Evolutionary conservation across 2,888 invertebrate species (phyloP).

Genomic region (Aphodius granarius): DNA sequence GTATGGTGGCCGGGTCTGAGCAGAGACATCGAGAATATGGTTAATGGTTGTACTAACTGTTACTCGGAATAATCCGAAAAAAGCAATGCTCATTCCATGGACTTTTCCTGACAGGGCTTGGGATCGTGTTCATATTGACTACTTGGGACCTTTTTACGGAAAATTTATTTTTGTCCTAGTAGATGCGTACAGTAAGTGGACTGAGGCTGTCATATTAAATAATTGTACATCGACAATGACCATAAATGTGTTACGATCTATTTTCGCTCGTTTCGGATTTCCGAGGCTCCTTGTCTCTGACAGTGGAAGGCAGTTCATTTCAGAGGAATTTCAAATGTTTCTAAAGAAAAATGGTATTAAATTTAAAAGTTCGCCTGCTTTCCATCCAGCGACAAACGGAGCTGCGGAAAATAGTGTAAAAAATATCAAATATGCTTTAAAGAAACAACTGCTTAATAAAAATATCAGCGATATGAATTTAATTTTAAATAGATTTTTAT

Average conservation of each 20-base stretch:
- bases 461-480: neutral
- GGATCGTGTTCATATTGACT: slow-evolving; percentile 25
- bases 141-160: slow-evolving; percentile 17
- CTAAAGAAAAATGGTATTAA: too few relatives aligned
- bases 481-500: neutral
- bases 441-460: slow-evolving; percentile 2
- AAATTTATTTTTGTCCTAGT: slow-evolving; percentile 20
- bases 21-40: slow-evolving; percentile 21
- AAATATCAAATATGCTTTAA: slow-evolving; percentile 30
- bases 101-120: slow-evolving; percentile 18
- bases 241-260: slow-evolving; percentile 8
- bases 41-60: slow-evolving; percentile 20
- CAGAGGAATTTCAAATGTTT: too few relatives aligned
- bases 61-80: slow-evolving; percentile 11
- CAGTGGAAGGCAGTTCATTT: too few relatives aligned
- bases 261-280: slow-evolving; percentile 1
- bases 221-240: slow-evolving; percentile 10
- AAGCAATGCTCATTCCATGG: slow-evolving; percentile 16
- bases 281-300: neutral
- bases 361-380: slow-evolving; percentile 26
- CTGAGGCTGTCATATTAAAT: slow-evolving; percentile 18
- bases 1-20: slow-evolving; percentile 22
- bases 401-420: slow-evolving; percentile 34
- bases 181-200: slow-evolving; percentile 21
- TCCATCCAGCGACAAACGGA: slow-evolving; percentile 30